Conservation (phyloP, 2,888 invertebrate species). For the Drymonia ruficornis region DNA sequence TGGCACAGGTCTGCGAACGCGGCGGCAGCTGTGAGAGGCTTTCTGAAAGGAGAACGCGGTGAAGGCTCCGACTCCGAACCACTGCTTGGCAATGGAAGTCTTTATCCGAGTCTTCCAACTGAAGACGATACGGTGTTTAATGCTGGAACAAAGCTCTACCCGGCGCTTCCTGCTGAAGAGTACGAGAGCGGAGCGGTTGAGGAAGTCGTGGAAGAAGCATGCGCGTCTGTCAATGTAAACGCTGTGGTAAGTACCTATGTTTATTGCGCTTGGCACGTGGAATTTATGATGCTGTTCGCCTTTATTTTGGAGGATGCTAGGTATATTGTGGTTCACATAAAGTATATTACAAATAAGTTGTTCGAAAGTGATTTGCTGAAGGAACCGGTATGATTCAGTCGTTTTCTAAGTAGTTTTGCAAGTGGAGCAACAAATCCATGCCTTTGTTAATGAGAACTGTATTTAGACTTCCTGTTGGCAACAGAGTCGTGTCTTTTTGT, state of each 20-base stretch:
- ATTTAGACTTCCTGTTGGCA: slow-evolving; percentile 24
- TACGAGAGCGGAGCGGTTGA: slow-evolving; percentile 76
- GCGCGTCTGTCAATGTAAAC: slow-evolving; percentile 72
- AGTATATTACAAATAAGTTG: not conserved
- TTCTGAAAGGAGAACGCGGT: slow-evolving; percentile 67
- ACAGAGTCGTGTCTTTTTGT: slow-evolving; percentile 10
- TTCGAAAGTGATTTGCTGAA: not conserved
- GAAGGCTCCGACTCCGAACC: slow-evolving; percentile 60
- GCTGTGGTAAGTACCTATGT: slow-evolving; percentile 65
- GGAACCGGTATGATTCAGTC: not conserved
- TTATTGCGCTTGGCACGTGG: not conserved
- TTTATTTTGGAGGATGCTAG: not conserved
- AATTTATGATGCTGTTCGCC: not conserved
- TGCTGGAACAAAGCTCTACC: slow-evolving; percentile 67
- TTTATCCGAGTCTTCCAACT: slow-evolving; percentile 69
- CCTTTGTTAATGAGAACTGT: not conserved
- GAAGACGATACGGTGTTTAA: slow-evolving; percentile 69
- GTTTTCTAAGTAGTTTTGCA: not conserved
- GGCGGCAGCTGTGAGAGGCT: slow-evolving; percentile 66
- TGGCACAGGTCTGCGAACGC: slow-evolving; percentile 70
- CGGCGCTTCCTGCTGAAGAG: slow-evolving; percentile 72
- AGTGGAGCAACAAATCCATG: not conserved
- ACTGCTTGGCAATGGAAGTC: slow-evolving; percentile 57
- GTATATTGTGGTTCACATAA: not conserved
- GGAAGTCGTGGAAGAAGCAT: slow-evolving; percentile 74